Conservation (phyloP, 1,140 invertebrate species). For the Drosophila triauraria region DNA sequence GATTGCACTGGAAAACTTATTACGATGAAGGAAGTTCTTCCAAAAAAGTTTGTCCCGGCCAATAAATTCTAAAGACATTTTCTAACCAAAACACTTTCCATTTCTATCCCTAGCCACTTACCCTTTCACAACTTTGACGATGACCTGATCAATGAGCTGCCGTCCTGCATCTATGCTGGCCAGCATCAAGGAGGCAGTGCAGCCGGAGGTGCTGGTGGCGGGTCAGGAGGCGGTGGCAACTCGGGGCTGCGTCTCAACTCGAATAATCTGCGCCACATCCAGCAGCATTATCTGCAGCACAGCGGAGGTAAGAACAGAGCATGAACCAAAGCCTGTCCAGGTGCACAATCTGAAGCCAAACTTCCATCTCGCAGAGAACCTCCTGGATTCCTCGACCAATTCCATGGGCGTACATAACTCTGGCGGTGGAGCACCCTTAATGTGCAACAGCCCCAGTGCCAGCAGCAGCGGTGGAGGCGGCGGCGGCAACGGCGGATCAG, state of each 20-base stretch:
- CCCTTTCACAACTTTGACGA: constrained; percentile 84
- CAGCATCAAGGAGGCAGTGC: constrained; percentile 56
- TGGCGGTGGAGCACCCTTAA: constrained; percentile 58
- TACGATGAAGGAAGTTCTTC: neutral
- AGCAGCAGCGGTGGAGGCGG: constrained; percentile 66
- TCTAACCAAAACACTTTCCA: neutral
- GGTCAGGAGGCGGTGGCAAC: constrained; percentile 27
- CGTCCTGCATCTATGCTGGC: constrained; percentile 84
- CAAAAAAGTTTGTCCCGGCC: neutral
- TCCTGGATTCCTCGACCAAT: constrained; percentile 77
- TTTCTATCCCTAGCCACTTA: constrained; percentile 59
- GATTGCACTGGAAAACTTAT: neutral
- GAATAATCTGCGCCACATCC: constrained; percentile 80
- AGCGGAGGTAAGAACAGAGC: constrained; percentile 42
- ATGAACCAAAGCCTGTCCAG: neutral
- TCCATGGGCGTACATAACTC: constrained; percentile 53
- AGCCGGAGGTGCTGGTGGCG: constrained; percentile 33
- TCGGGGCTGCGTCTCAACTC: constrained; percentile 65
- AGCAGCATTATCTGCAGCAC: constrained; percentile 84
- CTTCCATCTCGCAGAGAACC: constrained; percentile 52
- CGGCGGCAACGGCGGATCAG: constrained; percentile 29
- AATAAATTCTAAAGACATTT: neutral
- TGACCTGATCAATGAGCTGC: constrained; percentile 82
- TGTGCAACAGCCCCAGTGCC: constrained; percentile 79
- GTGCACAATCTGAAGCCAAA: neutral